These are phyloP conservation scores for Oopsacas minuta DNA, from an alignment of 37 sponge, comb jelly and placozoan genomes.

Conservation along the genomic window DNA sequence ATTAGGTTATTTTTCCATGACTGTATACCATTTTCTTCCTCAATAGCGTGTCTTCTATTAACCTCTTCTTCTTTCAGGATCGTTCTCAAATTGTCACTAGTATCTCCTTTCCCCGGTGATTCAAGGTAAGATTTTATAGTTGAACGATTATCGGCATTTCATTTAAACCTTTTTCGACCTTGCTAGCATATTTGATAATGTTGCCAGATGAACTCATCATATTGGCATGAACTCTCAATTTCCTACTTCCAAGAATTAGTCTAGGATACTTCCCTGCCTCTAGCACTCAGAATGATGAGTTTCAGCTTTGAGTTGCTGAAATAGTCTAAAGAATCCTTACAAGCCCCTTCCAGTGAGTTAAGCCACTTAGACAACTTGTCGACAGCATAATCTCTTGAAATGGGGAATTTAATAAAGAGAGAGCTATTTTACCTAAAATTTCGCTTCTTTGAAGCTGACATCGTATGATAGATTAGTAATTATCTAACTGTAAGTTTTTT, in stretches of 20 bases:
- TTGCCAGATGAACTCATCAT: too few species aligned
- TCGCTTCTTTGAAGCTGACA: neutral
- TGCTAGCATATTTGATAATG: too few species aligned
- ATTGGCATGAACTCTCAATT: too few species aligned
- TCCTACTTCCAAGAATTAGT: too few species aligned
- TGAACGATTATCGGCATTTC: too few species aligned
- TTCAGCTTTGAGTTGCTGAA: neutral
- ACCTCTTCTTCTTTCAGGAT: too few species aligned
- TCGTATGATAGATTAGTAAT: neutral
- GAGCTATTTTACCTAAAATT: neutral
- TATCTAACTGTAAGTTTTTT: neutral
- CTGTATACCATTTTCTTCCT: neutral
- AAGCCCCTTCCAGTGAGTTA: neutral
- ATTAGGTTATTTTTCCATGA: neutral
- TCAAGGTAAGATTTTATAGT: too few species aligned
- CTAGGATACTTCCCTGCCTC: too few species aligned
- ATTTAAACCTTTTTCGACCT: too few species aligned
- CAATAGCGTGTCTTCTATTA: too few species aligned
- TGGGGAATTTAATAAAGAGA: neutral
- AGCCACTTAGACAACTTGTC: neutral
- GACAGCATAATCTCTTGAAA: constrained; percentile 18
- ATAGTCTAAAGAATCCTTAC: neutral
- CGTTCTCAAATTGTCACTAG: too few species aligned
- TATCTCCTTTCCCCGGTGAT: too few species aligned
- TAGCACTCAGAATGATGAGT: neutral